Percentiles rank a stretch among this genome's conserved stretches.
Evolutionary conservation across 2,113 vertebrate genomes (phyloP).

Genomic region (Potamarius usumacintae): DNA sequence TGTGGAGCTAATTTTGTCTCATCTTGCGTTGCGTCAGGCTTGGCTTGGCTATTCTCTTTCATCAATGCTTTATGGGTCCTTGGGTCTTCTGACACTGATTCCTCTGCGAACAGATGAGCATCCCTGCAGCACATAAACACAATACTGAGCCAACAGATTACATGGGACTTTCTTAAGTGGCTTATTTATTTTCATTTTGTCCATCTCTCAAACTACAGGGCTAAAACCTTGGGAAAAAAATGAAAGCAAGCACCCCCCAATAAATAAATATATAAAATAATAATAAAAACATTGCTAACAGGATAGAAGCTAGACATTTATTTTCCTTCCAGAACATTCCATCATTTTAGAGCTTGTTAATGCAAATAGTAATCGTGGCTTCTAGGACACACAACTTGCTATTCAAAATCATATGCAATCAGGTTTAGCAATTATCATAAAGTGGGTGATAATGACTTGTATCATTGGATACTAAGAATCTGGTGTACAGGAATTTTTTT

Average conservation of each 20-base stretch:
- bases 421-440: not conserved
- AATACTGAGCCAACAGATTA: constrained; percentile 39
- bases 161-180: constrained; percentile 18
- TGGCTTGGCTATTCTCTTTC: constrained; percentile 10
- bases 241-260: not conserved
- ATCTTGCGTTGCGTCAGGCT: not conserved
- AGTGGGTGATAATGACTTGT: constrained; percentile 17
- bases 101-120: constrained; percentile 48
- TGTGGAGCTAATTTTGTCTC: constrained; percentile 26
- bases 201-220: not conserved
- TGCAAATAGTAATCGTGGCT: not conserved
- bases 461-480: not conserved
- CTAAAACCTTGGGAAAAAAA: not conserved
- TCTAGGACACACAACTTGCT: not conserved
- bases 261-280: too few species aligned
- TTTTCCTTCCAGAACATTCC: not conserved
- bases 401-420: constrained; percentile 20
- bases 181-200: constrained; percentile 49
- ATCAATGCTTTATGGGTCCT: constrained; percentile 36
- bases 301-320: not conserved
- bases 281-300: not conserved
- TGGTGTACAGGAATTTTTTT: not conserved
- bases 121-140: constrained; percentile 47
- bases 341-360: not conserved
- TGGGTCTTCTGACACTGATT: constrained; percentile 46